Base-by-base conservation (phyloP, 2,888 invertebrate species). In the Melanchra persicariae region DNA sequence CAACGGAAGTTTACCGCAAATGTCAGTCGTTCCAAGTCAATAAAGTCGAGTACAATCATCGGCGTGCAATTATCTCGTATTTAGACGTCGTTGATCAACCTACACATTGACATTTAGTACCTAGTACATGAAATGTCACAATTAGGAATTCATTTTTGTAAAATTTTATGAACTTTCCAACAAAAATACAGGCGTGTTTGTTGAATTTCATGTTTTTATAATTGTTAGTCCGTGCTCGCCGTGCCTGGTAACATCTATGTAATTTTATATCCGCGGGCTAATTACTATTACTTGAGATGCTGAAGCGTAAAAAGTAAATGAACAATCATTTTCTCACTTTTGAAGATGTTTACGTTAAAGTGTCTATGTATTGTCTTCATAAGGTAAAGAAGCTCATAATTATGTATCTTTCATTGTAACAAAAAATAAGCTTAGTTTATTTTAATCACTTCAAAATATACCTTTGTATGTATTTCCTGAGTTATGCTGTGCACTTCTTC, bases 1-100 rank as follows among this genome's bases (percentile, higher is more conserved):
- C 47, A 58, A 43, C 71, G 77, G 74, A 62, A 75, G 61, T 58
- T 77, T 75, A 62, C 77, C 61, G 26, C 51, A 49, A 62, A 40
- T 62, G 62, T 49, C 58, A 77, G 71, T 57, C 64, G 22, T 57
- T 57, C 73, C 76, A 61, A 73, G 49, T 65, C 51, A 65, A 76
- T 73, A 65, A 79, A 65, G 10, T 47, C 0, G 26, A 45, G 61
- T 62, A 77, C 9, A 34, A 52, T 71, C 47, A 62, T 62, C 51
- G 58, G 57, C 24, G 45, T 30, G 8, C 40, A 70, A 62, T 62
- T 58, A 75, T 59, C 62, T 62, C 45, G 26, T 70, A 34, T 62
- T 75, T 47, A 77, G 74, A 47, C 57, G 62, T 34, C 40, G 45
- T 9, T 22, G 54, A 63, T 74, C 74, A 34, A 63, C 80, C 80